A percentile compares a stretch with the other conserved stretches of the same genome.
Conservation (phyloP, 2,888 invertebrate genomes). For the Epicampocera succincta region DNA sequence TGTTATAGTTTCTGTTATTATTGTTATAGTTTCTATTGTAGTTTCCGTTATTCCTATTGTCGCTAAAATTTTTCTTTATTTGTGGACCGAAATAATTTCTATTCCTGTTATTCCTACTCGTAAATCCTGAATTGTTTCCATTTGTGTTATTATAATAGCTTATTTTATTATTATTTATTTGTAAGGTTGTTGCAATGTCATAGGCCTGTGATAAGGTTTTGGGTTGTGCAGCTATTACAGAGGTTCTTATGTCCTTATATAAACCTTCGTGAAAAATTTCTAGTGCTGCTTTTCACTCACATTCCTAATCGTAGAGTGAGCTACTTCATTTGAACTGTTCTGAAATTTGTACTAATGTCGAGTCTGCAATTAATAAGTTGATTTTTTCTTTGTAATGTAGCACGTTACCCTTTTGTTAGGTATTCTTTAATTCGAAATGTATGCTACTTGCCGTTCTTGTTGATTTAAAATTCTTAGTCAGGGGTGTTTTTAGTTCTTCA, state of each 20-base stretch:
- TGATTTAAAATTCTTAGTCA: background rate
- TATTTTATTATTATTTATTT: slow-evolving; percentile 5
- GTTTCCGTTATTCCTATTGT: slow-evolving; percentile 10
- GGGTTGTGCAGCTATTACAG: background rate
- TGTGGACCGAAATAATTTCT: slow-evolving; percentile 13
- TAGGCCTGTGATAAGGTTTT: slow-evolving; percentile 14
- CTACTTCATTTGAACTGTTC: background rate
- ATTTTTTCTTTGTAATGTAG: too few relatives aligned
- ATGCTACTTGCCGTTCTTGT: too few relatives aligned
- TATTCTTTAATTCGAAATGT: background rate
- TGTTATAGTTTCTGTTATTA: slow-evolving; percentile 10
- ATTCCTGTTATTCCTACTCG: slow-evolving; percentile 1
- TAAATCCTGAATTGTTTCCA: background rate
- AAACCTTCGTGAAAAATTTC: background rate
- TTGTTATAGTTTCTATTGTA: background rate
- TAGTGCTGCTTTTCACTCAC: background rate
- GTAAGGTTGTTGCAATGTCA: background rate
- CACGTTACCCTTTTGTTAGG: background rate
- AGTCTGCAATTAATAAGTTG: background rate
- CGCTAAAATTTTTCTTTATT: background rate
- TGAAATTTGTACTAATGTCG: background rate
- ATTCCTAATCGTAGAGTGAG: background rate
- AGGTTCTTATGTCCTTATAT: background rate
- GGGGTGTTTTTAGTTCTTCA: background rate
- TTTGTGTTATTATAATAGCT: slow-evolving; percentile 12